phyloP scores from a whole-genome alignment of 2,113 vertebrate species.

The Nothoprocta pentlandii region DNA sequence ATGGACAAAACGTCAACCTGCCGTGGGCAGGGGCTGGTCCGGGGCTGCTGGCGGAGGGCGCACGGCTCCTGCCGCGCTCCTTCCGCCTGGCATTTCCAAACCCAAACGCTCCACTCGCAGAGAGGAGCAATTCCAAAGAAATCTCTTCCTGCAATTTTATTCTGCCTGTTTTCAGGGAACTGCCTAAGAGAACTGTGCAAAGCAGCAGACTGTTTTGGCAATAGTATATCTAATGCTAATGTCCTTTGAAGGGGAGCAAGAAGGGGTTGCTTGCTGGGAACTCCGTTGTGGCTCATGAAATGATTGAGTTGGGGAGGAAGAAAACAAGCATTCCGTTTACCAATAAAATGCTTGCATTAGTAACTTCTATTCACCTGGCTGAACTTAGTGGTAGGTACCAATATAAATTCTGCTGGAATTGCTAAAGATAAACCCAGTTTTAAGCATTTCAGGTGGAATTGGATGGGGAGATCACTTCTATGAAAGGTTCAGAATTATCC shows the following conservation, averaged over 20 bases:
- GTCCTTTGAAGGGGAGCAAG: conserved; percentile 40
- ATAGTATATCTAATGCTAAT: not conserved
- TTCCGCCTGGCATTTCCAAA: conserved; percentile 39
- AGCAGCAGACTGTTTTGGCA: conserved; percentile 20
- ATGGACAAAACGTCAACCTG: conserved; percentile 9
- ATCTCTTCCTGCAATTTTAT: conserved; percentile 65
- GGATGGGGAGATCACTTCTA: not conserved
- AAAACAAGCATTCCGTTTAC: conserved; percentile 36
- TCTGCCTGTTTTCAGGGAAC: conserved; percentile 63
- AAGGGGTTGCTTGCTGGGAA: conserved; percentile 16
- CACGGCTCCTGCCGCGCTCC: not conserved
- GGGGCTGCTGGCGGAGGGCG: too few relatives aligned
- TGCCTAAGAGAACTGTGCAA: not conserved
- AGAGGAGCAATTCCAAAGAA: conserved; percentile 58
- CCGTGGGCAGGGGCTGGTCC: too few relatives aligned
- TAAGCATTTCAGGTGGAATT: not conserved
- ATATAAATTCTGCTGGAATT: conserved; percentile 68
- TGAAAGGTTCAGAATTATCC: not conserved
- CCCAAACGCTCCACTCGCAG: conserved; percentile 31
- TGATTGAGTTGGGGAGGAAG: conserved; percentile 48
- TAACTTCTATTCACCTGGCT: conserved; percentile 62
- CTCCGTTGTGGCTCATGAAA: conserved; percentile 58
- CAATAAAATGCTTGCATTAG: conserved; percentile 66
- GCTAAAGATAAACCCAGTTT: conserved; percentile 51
- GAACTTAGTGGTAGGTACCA: conserved; percentile 65